Evolutionary conservation across 2,888 invertebrate species (phyloP).

Genomic region (Liodrosophila aerea): DNA sequence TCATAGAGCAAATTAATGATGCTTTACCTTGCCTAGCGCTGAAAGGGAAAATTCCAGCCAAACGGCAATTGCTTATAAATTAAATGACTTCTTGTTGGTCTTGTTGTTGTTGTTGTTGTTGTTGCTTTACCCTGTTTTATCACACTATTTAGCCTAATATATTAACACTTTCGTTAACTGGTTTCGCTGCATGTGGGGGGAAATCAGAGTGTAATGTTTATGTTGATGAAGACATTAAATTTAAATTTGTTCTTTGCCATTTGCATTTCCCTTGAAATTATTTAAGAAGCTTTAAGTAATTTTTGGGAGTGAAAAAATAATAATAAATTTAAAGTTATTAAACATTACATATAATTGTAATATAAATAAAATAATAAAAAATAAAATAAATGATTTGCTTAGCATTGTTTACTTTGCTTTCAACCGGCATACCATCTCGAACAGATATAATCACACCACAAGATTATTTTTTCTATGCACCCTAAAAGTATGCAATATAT

Average conservation of each 20-base stretch:
- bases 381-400: no score
- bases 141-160: slow-evolving; percentile 70
- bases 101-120: slow-evolving; percentile 38
- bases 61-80: slow-evolving; percentile 72
- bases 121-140: slow-evolving; percentile 54
- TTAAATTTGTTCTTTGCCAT: slow-evolving; percentile 37
- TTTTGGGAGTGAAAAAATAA: neutral
- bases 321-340: slow-evolving; percentile 18
- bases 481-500: no score
- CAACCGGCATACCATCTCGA: no score
- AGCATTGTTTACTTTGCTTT: no score
- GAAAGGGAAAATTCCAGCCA: slow-evolving; percentile 52
- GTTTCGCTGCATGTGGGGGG: slow-evolving; percentile 11
- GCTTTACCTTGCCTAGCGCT: slow-evolving; percentile 58
- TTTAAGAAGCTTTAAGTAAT: slow-evolving; percentile 7
- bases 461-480: no score
- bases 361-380: no score
- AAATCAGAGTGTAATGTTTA: neutral
- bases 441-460: no score
- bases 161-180: slow-evolving; percentile 66
- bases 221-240: slow-evolving; percentile 54
- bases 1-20: slow-evolving; percentile 69
- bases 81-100: slow-evolving; percentile 58
- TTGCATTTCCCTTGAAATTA: slow-evolving; percentile 29
- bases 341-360: neutral